phyloP scores from a whole-genome alignment of 2,113 vertebrate species.

The Microcebus ravelobensis region DNA sequence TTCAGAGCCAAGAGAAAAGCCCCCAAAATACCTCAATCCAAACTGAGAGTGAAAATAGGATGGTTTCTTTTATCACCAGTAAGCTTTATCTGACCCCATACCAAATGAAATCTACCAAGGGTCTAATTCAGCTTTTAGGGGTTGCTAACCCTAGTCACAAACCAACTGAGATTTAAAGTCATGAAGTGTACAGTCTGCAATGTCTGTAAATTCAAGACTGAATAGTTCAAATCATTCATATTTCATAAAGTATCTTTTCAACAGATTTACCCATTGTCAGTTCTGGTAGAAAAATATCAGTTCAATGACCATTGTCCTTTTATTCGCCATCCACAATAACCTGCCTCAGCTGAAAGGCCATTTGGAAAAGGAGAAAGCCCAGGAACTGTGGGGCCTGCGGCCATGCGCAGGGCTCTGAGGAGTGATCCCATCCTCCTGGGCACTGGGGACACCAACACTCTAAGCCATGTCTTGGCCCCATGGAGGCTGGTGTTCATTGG shows the following conservation, averaged over 20 bases:
- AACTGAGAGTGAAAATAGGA: background rate
- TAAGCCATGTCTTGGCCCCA: background rate
- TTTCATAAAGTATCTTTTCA: background rate
- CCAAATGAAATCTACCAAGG: background rate
- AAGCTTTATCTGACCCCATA: background rate
- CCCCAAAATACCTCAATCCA: background rate
- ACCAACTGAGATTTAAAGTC: background rate
- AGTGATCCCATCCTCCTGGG: background rate
- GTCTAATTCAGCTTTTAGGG: background rate
- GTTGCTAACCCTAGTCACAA: background rate
- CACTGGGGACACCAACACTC: background rate
- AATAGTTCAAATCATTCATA: background rate
- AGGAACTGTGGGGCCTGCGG: background rate
- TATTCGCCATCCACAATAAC: background rate
- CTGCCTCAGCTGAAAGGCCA: background rate
- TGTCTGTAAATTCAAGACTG: background rate
- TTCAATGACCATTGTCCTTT: background rate
- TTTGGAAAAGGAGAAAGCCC: background rate
- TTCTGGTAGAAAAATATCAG: background rate
- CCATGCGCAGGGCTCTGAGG: background rate
- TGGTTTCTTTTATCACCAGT: background rate
- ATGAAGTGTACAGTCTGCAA: background rate
- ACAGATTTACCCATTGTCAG: background rate
- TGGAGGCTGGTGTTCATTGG: background rate
- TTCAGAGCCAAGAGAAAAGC: background rate